These are phyloP conservation scores for Drosophila lini DNA, from an alignment of 1,140 invertebrate genomes.

Conservation along the genomic window DNA sequence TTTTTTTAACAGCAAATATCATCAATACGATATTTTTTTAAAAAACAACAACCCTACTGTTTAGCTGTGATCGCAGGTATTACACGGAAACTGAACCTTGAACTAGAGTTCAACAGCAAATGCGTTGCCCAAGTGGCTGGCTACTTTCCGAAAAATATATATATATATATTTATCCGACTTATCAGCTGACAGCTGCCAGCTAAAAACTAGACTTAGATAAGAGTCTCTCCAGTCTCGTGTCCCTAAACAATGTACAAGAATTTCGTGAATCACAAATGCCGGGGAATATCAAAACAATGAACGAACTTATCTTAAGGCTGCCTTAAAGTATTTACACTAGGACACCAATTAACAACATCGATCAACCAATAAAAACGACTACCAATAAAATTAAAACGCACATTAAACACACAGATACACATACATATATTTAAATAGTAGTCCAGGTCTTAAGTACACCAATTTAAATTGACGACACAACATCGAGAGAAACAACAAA, in stretches of 20 bases:
- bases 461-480: slow-evolving; percentile 70
- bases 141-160: slow-evolving; percentile 3
- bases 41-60: no score
- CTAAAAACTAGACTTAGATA: slow-evolving; percentile 45
- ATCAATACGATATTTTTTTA: no score
- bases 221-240: slow-evolving; percentile 31
- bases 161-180: slow-evolving; percentile 27
- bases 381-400: slow-evolving; percentile 17
- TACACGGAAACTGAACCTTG: slow-evolving; percentile 44
- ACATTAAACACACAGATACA: slow-evolving; percentile 19
- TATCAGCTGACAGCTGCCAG: slow-evolving; percentile 48
- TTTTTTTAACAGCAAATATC: no score
- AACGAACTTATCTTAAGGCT: slow-evolving; percentile 23
- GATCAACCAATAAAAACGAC: slow-evolving; percentile 40
- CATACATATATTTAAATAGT: slow-evolving; percentile 11
- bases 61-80: slow-evolving; percentile 4
- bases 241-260: slow-evolving; percentile 22
- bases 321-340: slow-evolving; percentile 27
- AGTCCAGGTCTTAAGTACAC: slow-evolving; percentile 49
- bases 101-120: slow-evolving; percentile 58
- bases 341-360: slow-evolving; percentile 56
- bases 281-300: slow-evolving; percentile 15
- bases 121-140: slow-evolving; percentile 22
- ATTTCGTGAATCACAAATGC: slow-evolving; percentile 37
- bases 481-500: slow-evolving; percentile 51